phyloP scores from a whole-genome alignment of 2,797 vertebrate species.

The Liasis olivaceus region DNA sequence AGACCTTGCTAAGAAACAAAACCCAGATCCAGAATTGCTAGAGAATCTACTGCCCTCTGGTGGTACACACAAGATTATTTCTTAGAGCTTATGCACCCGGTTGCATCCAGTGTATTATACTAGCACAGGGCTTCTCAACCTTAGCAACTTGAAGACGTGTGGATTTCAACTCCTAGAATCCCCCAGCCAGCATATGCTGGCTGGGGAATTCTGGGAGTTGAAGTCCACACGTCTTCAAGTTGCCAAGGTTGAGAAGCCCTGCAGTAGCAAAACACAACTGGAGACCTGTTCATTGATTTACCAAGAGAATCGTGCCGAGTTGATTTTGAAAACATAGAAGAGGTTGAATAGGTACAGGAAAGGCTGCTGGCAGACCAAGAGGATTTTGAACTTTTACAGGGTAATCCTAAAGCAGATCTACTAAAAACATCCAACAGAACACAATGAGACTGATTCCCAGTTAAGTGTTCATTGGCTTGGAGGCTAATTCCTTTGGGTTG shows the following conservation, averaged over 20 bases:
- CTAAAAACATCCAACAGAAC: neutral
- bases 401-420: neutral
- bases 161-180: too few relatives aligned
- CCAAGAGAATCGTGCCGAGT: neutral
- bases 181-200: too few relatives aligned
- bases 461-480: neutral
- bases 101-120: neutral
- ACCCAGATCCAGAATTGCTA: neutral
- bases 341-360: neutral
- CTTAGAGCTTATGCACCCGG: neutral
- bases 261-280: neutral
- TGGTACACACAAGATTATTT: slow-evolving; percentile 24
- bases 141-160: too few relatives aligned
- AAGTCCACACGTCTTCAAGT: too few relatives aligned
- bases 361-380: neutral
- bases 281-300: neutral
- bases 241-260: too few relatives aligned
- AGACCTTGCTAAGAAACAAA: neutral
- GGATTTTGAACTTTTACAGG: neutral
- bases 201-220: too few relatives aligned
- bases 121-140: too few relatives aligned
- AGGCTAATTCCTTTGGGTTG: neutral
- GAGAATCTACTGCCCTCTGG: slow-evolving; percentile 63
- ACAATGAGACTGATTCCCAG: neutral
- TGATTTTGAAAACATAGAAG: neutral